Conservation (phyloP, 2,888 invertebrate species). For the Chrysodeixis includens region DNA sequence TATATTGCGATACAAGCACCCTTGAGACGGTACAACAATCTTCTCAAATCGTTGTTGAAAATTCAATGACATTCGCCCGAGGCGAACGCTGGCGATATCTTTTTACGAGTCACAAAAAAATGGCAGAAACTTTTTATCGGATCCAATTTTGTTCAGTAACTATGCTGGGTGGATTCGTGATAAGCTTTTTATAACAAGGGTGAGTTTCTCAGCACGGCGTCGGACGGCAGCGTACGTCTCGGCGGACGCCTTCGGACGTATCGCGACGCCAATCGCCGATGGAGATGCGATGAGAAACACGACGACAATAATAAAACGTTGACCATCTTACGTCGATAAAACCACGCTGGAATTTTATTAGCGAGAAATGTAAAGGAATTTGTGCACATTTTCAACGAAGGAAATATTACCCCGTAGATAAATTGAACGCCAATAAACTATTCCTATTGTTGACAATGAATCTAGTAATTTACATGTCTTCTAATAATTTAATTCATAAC, state of each 20-base stretch:
- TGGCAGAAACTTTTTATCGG: slow-evolving; percentile 76
- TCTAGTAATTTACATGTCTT: no score
- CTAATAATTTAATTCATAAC: no score
- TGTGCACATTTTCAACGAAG: neutral
- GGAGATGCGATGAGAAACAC: slow-evolving; percentile 39
- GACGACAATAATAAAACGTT: slow-evolving; percentile 48
- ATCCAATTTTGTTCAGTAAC: slow-evolving; percentile 80
- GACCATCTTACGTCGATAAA: slow-evolving; percentile 29
- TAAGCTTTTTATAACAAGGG: slow-evolving; percentile 80
- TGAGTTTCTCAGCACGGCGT: slow-evolving; percentile 50
- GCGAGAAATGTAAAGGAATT: neutral
- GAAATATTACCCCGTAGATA: no score
- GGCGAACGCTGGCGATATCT: slow-evolving; percentile 72
- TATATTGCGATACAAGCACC: slow-evolving; percentile 61
- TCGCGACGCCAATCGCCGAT: slow-evolving; percentile 56
- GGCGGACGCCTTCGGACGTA: slow-evolving; percentile 26
- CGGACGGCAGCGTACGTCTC: slow-evolving; percentile 29
- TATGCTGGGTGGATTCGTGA: slow-evolving; percentile 76
- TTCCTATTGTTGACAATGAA: no score
- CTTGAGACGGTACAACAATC: slow-evolving; percentile 68
- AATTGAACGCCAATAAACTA: no score
- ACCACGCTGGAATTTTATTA: slow-evolving; percentile 10
- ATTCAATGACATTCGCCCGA: slow-evolving; percentile 76
- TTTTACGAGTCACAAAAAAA: slow-evolving; percentile 78
- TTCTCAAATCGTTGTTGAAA: slow-evolving; percentile 75